A percentile compares a stretch with the other conserved stretches of the same genome.
Conservation (phyloP, 2,113 vertebrate genomes). For the Scalopus aquaticus region DNA sequence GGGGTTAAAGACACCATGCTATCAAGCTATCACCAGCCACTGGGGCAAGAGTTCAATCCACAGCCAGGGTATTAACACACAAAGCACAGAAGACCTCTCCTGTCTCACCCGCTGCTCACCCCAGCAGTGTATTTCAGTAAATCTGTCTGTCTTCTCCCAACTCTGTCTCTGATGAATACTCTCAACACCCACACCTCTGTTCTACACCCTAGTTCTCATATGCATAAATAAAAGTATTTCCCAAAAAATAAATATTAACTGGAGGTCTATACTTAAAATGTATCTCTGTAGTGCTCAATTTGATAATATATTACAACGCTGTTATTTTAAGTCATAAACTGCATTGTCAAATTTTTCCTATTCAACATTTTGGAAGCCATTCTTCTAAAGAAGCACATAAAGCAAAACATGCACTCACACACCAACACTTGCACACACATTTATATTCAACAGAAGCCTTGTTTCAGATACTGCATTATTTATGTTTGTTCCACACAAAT, state of each 20-base stretch:
- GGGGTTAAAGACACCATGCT: too few relatives aligned
- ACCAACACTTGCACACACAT: background rate
- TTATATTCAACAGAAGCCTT: background rate
- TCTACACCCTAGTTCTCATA: too few relatives aligned
- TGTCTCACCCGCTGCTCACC: too few relatives aligned
- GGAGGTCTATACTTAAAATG: background rate
- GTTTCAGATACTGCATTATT: slow-evolving; percentile 5
- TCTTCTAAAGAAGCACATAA: background rate
- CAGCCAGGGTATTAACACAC: too few relatives aligned
- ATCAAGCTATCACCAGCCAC: too few relatives aligned
- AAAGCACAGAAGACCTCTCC: too few relatives aligned
- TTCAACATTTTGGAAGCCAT: background rate
- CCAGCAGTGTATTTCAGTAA: too few relatives aligned
- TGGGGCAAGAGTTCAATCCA: too few relatives aligned
- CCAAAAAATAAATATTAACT: background rate
- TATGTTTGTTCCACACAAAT: background rate
- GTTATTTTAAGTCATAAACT: background rate
- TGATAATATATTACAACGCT: background rate
- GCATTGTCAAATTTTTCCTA: background rate
- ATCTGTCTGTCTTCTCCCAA: too few relatives aligned
- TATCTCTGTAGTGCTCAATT: background rate
- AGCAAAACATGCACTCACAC: background rate
- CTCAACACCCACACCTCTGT: too few relatives aligned
- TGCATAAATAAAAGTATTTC: background rate
- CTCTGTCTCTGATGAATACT: too few relatives aligned